Evolutionary conservation across 2,888 invertebrate genomes (phyloP).

Genomic region (Chrysolina oricalcia): DNA sequence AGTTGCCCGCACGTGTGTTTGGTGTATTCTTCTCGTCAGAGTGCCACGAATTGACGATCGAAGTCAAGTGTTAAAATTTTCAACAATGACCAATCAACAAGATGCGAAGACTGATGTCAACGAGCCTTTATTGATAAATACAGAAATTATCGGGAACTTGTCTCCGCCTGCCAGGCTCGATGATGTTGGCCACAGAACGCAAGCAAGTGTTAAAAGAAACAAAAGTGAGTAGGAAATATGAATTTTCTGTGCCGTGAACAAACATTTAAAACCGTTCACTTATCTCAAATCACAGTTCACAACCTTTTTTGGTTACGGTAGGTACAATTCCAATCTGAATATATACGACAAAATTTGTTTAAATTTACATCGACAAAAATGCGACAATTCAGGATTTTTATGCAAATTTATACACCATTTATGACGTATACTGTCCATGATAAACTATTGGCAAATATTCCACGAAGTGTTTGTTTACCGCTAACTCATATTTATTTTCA

Average conservation of each 20-base stretch:
- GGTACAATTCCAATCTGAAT: neutral
- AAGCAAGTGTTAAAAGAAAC: constrained; percentile 38
- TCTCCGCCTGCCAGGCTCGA: constrained; percentile 27
- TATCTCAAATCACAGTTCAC: neutral
- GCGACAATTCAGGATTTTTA: constrained; percentile 18
- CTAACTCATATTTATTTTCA: neutral
- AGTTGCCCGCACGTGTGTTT: constrained; percentile 28
- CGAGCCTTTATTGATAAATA: constrained; percentile 57
- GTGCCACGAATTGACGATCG: constrained; percentile 20
- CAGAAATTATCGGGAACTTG: constrained; percentile 34
- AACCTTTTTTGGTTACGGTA: neutral
- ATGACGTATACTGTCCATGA: constrained; percentile 15
- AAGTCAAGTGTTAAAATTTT: constrained; percentile 11
- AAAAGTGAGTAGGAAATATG: constrained; percentile 42
- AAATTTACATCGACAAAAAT: neutral
- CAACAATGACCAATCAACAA: constrained; percentile 54
- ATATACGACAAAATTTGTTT: neutral
- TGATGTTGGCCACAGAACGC: constrained; percentile 30
- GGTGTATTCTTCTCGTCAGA: constrained; percentile 24
- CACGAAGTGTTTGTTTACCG: constrained; percentile 19
- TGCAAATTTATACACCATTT: constrained; percentile 5
- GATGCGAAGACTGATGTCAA: constrained; percentile 51
- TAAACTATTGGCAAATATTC: constrained; percentile 19
- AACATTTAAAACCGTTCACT: neutral
- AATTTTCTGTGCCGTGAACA: neutral